Evolutionary conservation across 2,113 vertebrate genomes (phyloP).

Genomic region (Serilophus lunatus): DNA sequence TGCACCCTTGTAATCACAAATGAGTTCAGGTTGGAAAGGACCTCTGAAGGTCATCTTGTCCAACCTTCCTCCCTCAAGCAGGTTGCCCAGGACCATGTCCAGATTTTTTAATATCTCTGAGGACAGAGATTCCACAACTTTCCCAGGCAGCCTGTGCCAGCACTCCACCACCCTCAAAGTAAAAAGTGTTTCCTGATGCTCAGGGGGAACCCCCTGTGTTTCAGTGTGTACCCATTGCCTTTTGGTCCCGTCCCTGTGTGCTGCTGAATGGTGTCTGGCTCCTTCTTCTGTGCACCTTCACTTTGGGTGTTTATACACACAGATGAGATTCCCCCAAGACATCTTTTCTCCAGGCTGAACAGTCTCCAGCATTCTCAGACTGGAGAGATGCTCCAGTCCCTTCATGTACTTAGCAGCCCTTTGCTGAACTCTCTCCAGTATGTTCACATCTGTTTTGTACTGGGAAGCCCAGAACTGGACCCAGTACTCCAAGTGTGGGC

Average conservation of each 20-base stretch:
- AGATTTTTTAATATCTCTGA: not conserved
- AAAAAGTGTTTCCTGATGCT: not conserved
- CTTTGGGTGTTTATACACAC: not conserved
- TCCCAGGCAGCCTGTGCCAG: not conserved
- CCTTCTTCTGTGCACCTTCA: fast-evolving
- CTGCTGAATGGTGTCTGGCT: not conserved
- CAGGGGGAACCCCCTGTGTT: not conserved
- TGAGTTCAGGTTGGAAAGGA: not conserved
- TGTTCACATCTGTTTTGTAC: not conserved
- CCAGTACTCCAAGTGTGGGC: not conserved
- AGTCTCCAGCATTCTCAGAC: fast-evolving
- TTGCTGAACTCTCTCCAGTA: not conserved
- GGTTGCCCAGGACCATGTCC: not conserved
- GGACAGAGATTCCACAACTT: not conserved
- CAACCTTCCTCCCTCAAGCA: not conserved
- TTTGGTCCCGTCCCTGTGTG: not conserved
- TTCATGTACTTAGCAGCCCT: not conserved
- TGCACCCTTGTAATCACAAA: not conserved
- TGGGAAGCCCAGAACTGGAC: not conserved
- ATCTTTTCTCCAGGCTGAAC: not conserved
- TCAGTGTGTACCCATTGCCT: not conserved
- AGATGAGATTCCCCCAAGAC: fast-evolving
- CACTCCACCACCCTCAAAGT: fast-evolving
- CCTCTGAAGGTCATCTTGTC: not conserved
- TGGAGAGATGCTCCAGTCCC: not conserved